These are phyloP conservation scores for Lymantria monacha DNA, from an alignment of 2,888 invertebrate species.

Conservation along the genomic window DNA sequence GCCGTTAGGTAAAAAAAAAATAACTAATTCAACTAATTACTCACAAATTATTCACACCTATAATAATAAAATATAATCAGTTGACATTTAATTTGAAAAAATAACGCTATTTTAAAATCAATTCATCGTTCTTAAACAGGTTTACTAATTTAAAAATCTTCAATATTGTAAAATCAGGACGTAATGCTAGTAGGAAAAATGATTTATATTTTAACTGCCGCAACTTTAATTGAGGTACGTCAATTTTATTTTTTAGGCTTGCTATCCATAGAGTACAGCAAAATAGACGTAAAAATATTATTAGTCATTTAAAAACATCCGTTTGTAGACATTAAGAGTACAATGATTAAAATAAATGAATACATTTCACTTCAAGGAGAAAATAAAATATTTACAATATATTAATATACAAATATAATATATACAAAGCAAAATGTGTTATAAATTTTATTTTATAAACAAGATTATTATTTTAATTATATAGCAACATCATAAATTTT, in stretches of 20 bases:
- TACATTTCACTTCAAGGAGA: too few relatives aligned
- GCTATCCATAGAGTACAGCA: neutral
- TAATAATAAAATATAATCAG: slow-evolving; percentile 10
- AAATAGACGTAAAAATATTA: too few relatives aligned
- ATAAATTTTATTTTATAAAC: too few relatives aligned
- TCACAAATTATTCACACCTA: slow-evolving; percentile 23
- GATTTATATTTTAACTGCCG: neutral
- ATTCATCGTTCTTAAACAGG: neutral
- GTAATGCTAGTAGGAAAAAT: neutral
- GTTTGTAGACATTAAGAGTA: too few relatives aligned
- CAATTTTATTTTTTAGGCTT: neutral
- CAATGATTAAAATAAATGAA: too few relatives aligned
- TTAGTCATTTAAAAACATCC: too few relatives aligned
- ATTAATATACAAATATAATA: too few relatives aligned
- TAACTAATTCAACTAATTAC: slow-evolving; percentile 28
- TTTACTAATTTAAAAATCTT: neutral
- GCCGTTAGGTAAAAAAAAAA: neutral
- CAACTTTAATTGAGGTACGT: neutral
- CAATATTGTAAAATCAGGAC: neutral
- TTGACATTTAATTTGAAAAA: slow-evolving; percentile 14
- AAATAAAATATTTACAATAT: too few relatives aligned
- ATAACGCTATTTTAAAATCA: neutral
- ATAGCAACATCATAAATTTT: too few relatives aligned
- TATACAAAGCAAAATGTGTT: too few relatives aligned
- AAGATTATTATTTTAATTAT: too few relatives aligned